Evolutionary conservation across 1,140 invertebrate species (phyloP).

Genomic region (Macrobrachium nipponense): DNA sequence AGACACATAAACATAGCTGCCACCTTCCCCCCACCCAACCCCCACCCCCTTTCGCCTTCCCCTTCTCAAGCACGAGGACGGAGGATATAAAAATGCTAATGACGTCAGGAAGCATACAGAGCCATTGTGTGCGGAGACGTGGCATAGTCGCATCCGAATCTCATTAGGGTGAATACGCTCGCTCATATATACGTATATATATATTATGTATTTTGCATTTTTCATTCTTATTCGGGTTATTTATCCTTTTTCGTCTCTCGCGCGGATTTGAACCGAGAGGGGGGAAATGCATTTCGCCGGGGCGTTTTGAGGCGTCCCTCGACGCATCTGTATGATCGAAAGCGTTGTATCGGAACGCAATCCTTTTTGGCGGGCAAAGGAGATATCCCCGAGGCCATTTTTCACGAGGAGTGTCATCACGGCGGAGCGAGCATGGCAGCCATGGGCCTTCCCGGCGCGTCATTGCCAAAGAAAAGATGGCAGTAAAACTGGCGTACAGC

Average conservation of each 20-base stretch:
- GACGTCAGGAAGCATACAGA: conserved; percentile 55
- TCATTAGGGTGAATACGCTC: conserved; percentile 36
- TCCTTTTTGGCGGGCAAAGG: neutral
- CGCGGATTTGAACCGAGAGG: too few species aligned
- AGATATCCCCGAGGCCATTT: neutral
- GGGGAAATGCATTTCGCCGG: too few species aligned
- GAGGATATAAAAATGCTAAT: conserved; percentile 55
- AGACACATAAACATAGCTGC: neutral
- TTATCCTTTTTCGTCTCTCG: neutral
- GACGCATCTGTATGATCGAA: too few species aligned
- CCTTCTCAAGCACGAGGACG: conserved; percentile 34
- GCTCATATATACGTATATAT: neutral
- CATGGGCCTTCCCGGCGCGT: conserved; percentile 19
- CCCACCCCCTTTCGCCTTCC: too few species aligned
- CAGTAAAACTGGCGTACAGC: conserved; percentile 52
- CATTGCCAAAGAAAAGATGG: conserved; percentile 52
- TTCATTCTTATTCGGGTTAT: neutral
- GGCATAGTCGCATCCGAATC: conserved; percentile 46
- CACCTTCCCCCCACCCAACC: neutral
- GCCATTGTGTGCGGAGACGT: conserved; percentile 50
- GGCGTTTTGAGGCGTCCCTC: too few species aligned
- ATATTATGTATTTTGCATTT: conserved; percentile 15
- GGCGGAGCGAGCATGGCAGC: conserved; percentile 10
- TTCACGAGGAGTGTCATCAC: neutral
- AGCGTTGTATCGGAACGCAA: neutral